Evolutionary conservation across 2,888 invertebrate genomes (phyloP).

Genomic region (Crossocerus cetratus): DNA sequence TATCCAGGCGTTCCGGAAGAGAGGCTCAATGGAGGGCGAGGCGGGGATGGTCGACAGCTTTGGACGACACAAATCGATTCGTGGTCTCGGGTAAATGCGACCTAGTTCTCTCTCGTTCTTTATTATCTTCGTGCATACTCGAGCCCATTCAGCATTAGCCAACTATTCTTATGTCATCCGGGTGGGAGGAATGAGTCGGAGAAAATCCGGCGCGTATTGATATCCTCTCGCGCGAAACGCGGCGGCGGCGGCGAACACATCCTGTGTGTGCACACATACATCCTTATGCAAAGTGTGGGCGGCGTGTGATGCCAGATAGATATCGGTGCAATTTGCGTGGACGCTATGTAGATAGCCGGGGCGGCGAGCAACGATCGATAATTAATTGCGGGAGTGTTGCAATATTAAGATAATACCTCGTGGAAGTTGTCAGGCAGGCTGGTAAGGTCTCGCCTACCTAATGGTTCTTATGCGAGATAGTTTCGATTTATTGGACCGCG

Average conservation of each 20-base stretch:
- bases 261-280: neutral
- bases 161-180: neutral
- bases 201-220: too few species aligned
- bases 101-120: conserved; percentile 31
- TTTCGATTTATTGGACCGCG: neutral
- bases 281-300: neutral
- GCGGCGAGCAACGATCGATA: neutral
- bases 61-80: conserved; percentile 30
- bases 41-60: neutral
- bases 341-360: neutral
- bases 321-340: too few species aligned
- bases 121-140: neutral
- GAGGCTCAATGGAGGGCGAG: conserved; percentile 8
- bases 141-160: too few species aligned
- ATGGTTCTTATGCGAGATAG: neutral
- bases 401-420: conserved; percentile 2
- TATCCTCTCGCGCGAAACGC: too few species aligned
- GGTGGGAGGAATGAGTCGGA: too few species aligned
- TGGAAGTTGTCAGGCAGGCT: neutral
- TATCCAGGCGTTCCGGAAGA: conserved; percentile 11
- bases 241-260: too few species aligned
- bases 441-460: neutral
- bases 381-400: neutral
- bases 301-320: neutral
- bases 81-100: conserved; percentile 30